phyloP scores from a whole-genome alignment of 2,888 invertebrate genomes.

The Microdon myrmicae region DNA sequence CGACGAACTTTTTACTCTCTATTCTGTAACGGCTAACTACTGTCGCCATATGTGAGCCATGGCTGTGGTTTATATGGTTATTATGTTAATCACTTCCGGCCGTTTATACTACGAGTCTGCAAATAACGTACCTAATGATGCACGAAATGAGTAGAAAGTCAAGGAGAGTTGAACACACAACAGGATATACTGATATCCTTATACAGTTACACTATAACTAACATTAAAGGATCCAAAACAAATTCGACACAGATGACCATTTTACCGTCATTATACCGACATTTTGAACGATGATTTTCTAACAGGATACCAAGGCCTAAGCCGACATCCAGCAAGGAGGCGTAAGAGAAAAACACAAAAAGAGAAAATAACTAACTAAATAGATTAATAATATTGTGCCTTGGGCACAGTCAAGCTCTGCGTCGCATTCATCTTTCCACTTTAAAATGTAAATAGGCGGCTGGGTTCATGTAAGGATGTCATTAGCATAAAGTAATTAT shows the following conservation, averaged over 20 bases:
- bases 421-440: constrained; percentile 2
- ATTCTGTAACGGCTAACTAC: not conserved
- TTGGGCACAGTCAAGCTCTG: constrained; percentile 4
- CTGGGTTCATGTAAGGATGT: constrained; percentile 34
- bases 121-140: constrained; percentile 16
- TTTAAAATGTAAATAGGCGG: constrained; percentile 13
- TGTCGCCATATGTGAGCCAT: too few relatives aligned
- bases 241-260: constrained; percentile 25
- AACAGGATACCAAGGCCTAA: too few relatives aligned
- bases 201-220: constrained; percentile 2
- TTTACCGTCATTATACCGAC: constrained; percentile 37
- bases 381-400: not conserved
- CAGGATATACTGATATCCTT: constrained; percentile 5
- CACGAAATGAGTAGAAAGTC: constrained; percentile 18
- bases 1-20: not conserved
- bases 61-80: constrained; percentile 13
- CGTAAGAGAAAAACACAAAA: not conserved
- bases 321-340: not conserved
- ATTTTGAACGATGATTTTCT: constrained; percentile 29
- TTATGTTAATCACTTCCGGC: constrained; percentile 24
- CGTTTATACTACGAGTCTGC: constrained; percentile 1
- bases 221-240: not conserved
- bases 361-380: constrained; percentile 1
- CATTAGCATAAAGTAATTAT: constrained; percentile 52
- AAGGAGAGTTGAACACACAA: constrained; percentile 8